These are phyloP conservation scores for Steinernema scapterisci DNA, from an alignment of 2,888 invertebrate species.

Conservation along the genomic window DNA sequence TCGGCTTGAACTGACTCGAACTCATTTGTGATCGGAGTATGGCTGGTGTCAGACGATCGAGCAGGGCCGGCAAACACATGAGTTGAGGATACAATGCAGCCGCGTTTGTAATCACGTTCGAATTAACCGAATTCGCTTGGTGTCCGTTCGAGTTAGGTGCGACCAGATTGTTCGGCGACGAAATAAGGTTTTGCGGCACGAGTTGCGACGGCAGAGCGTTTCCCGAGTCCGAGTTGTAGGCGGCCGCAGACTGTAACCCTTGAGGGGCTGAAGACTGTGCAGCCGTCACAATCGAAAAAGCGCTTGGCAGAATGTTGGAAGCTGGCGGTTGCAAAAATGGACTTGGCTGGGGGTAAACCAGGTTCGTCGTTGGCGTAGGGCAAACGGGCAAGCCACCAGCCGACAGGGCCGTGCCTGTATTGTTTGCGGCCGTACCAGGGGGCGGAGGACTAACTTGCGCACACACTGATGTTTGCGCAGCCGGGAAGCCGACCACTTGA, in stretches of 20 bases:
- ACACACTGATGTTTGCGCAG: conserved; percentile 29
- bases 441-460: conserved; percentile 32
- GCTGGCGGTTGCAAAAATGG: conserved; percentile 29
- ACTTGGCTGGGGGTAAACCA: conserved; percentile 22
- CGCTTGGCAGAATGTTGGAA: conserved; percentile 41
- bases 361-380: conserved; percentile 24
- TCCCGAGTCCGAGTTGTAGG: conserved; percentile 9
- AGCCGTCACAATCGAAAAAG: conserved; percentile 49
- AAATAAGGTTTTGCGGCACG: conserved; percentile 18
- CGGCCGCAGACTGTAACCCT: conserved; percentile 18
- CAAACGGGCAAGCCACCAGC: conserved; percentile 32
- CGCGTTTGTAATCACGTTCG: conserved; percentile 30
- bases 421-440: conserved; percentile 32
- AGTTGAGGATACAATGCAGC: conserved; percentile 49
- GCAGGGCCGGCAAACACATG: conserved; percentile 54
- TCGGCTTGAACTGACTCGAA: conserved; percentile 57
- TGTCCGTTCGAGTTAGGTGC: background rate
- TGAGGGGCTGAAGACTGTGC: conserved; percentile 23
- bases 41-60: conserved; percentile 45
- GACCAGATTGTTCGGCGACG: conserved; percentile 11
- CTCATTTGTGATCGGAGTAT: conserved; percentile 54
- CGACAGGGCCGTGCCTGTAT: conserved; percentile 32
- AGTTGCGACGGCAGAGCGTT: conserved; percentile 28
- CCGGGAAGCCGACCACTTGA: conserved; percentile 33
- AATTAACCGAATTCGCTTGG: conserved; percentile 11